phyloP scores from a whole-genome alignment of 1,140 invertebrate genomes.

The Calliphora vicina region DNA sequence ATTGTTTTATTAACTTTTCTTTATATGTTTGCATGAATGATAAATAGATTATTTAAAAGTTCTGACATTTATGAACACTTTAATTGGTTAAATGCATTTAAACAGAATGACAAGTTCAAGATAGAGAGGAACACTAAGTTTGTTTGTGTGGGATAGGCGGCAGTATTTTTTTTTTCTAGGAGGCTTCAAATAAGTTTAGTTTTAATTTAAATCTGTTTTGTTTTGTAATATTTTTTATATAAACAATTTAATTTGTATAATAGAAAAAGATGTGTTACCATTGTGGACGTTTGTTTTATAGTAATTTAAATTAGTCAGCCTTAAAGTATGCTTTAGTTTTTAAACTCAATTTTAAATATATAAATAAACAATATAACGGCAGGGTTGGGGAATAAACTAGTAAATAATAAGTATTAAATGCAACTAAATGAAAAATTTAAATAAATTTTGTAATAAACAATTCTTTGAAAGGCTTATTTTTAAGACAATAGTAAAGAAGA shows the following conservation, averaged over 20 bases:
- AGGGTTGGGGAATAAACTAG: not conserved
- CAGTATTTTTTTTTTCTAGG: not conserved
- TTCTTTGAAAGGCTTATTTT: no score
- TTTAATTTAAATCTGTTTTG: not conserved
- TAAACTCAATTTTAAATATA: not conserved
- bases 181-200: not conserved
- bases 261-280: not conserved
- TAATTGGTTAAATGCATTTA: not conserved
- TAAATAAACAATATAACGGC: not conserved
- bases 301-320: constrained; percentile 10
- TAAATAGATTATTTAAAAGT: not conserved
- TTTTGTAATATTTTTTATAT: not conserved
- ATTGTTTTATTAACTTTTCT: not conserved
- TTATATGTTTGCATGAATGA: not conserved
- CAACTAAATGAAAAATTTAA: no score
- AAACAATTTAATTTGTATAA: constrained; percentile 2
- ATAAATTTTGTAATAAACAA: no score
- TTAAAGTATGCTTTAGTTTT: constrained; percentile 16
- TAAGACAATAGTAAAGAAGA: no score
- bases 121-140: not conserved
- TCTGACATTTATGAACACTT: not conserved
- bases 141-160: not conserved
- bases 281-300: not conserved
- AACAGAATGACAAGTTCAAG: not conserved
- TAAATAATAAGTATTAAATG: not conserved